phyloP scores from a whole-genome alignment of 1,140 invertebrate species.

The Apis laboriosa region DNA sequence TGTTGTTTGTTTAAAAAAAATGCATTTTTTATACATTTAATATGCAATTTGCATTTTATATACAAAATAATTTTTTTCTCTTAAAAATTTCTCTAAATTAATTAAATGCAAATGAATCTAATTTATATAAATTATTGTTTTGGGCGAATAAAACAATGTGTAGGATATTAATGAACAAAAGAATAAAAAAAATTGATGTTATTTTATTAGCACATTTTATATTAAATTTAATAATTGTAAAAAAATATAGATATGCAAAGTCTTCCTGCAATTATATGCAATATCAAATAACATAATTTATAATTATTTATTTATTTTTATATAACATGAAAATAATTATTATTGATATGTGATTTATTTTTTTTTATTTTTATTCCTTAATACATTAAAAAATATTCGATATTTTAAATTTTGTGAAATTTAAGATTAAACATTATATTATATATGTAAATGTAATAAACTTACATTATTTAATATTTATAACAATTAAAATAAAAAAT shows the following conservation, averaged over 20 bases:
- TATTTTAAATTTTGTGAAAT: not conserved
- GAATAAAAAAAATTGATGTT: conserved; percentile 4
- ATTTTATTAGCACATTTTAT: not conserved
- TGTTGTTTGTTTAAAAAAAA: not conserved
- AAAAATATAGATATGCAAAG: not conserved
- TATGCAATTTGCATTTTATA: not conserved
- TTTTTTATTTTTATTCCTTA: not conserved
- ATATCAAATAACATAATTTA: conserved; percentile 10
- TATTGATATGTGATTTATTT: not conserved
- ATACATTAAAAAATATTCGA: not conserved
- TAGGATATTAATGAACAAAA: conserved; percentile 17
- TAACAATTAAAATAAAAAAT: conserved; percentile 14
- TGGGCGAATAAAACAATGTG: conserved; percentile 59
- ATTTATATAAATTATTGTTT: conserved; percentile 65
- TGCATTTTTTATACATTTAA: not conserved
- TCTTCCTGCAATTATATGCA: conserved; percentile 17
- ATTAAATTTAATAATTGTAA: not conserved
- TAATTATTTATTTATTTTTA: conserved; percentile 23
- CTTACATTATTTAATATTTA: conserved; percentile 19
- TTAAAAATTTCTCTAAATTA: conserved; percentile 4
- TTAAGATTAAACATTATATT: not conserved
- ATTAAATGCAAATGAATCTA: conserved; percentile 42
- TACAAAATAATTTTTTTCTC: conserved; percentile 18
- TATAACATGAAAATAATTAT: not conserved
- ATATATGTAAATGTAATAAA: conserved; percentile 3